phyloP scores from a whole-genome alignment of 1,140 invertebrate species.

The Hylaeus anthracinus region DNA sequence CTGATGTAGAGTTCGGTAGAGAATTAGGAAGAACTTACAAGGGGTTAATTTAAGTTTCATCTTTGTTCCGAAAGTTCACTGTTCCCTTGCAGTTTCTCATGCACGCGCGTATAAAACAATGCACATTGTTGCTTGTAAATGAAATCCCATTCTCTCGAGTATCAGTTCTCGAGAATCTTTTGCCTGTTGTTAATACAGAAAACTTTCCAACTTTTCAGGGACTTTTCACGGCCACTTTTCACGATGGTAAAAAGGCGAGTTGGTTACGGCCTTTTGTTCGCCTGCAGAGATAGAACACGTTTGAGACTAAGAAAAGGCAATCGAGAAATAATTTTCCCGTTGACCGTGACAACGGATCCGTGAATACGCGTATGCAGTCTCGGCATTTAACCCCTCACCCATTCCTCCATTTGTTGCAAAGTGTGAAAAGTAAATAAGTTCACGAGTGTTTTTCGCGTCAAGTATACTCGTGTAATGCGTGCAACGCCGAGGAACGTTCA shows the following conservation, averaged over 20 bases:
- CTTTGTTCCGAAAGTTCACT: neutral
- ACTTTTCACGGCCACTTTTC: neutral
- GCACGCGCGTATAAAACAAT: neutral
- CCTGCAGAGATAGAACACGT: neutral
- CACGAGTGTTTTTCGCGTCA: constrained; percentile 4
- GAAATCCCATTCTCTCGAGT: neutral
- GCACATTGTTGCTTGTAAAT: neutral
- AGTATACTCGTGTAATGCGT: constrained; percentile 9
- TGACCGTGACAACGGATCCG: neutral
- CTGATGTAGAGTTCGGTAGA: neutral
- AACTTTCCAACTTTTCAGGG: neutral
- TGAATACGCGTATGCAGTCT: neutral
- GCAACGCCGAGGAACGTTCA: neutral
- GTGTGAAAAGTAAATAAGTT: constrained; percentile 21
- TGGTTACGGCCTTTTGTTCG: neutral
- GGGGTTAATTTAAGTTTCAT: constrained; percentile 11
- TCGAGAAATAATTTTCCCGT: constrained; percentile 4
- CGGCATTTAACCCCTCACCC: neutral
- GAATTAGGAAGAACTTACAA: neutral
- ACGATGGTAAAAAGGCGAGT: neutral
- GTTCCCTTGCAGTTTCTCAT: neutral
- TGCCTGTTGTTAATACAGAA: neutral
- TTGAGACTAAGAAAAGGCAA: too few species aligned
- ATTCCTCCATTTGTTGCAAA: constrained; percentile 16
- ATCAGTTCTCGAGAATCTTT: constrained; percentile 2